These are phyloP conservation scores for Phocides pigmalion DNA, from an alignment of 1,140 invertebrate genomes.

Conservation along the genomic window DNA sequence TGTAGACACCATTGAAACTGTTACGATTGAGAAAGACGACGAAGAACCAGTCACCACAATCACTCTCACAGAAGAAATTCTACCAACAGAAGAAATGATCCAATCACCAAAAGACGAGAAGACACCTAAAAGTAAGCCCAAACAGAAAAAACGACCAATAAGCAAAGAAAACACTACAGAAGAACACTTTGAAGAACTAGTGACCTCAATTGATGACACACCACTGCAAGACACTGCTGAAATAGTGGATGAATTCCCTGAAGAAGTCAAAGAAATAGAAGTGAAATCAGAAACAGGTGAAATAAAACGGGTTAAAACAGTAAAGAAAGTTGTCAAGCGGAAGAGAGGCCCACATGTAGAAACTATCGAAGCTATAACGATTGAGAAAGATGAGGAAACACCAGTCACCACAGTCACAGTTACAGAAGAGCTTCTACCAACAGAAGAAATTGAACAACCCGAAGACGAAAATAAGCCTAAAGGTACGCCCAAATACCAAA, in stretches of 20 bases:
- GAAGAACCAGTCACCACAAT: conserved; percentile 3
- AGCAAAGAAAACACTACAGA: conserved; percentile 17
- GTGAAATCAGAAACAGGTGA: not conserved
- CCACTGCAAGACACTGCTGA: conserved; percentile 30
- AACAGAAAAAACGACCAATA: too few relatives aligned
- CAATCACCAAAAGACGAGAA: too few relatives aligned
- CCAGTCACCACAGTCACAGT: conserved; percentile 26
- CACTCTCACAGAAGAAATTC: conserved; percentile 44
- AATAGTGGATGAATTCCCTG: conserved; percentile 60
- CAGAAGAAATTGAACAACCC: conserved; percentile 17
- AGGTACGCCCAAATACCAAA: too few relatives aligned
- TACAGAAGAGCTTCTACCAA: conserved; percentile 38
- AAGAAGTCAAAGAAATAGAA: conserved; percentile 51
- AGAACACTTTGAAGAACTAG: too few relatives aligned
- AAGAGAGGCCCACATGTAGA: conserved; percentile 71
- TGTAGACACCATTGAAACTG: conserved; percentile 79
- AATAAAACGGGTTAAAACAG: conserved; percentile 42
- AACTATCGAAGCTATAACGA: conserved; percentile 80
- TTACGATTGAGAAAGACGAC: conserved; percentile 77
- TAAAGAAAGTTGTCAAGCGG: conserved; percentile 67
- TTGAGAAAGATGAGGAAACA: conserved; percentile 68
- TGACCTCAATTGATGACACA: too few relatives aligned
- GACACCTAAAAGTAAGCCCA: too few relatives aligned
- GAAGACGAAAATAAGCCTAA: too few relatives aligned
- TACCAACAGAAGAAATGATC: conserved; percentile 18